Conservation (phyloP, 2,113 vertebrate species). For the Mustela lutreola region DNA sequence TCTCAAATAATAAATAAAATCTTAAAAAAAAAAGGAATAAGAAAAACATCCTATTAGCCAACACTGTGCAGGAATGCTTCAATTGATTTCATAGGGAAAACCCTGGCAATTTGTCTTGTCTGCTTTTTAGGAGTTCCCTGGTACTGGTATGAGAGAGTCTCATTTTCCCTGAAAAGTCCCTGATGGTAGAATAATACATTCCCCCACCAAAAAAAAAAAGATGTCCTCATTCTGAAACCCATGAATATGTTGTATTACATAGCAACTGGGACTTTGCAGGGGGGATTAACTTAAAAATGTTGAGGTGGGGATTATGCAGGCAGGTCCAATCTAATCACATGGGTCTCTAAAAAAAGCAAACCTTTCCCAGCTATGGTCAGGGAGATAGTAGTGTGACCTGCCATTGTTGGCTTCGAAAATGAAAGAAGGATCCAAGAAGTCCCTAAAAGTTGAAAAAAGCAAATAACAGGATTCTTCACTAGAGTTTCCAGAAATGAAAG, state of each 20-base stretch:
- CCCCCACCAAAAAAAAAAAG: not conserved
- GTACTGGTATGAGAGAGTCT: not conserved
- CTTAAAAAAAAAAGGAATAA: no score
- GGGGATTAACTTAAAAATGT: not conserved
- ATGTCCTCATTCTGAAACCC: not conserved
- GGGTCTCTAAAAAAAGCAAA: not conserved
- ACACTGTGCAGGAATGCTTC: not conserved
- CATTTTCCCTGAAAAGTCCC: not conserved
- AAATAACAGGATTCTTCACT: not conserved
- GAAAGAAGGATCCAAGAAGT: not conserved
- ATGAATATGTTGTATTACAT: not conserved
- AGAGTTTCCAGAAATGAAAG: not conserved
- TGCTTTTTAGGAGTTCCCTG: not conserved
- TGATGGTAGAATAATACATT: not conserved
- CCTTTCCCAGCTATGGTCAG: not conserved
- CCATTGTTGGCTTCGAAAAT: not conserved
- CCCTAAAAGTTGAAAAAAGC: not conserved
- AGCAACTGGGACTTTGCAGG: not conserved
- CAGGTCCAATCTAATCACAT: not conserved
- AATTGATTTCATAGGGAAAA: not conserved
- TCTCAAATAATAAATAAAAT: no score
- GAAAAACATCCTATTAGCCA: not conserved
- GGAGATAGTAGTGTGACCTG: not conserved
- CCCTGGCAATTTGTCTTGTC: not conserved
- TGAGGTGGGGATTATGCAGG: not conserved